Evolutionary conservation across 2,888 invertebrate species (phyloP), one percentile per base, ranked within the genome.

Genomic region (Octonoba sinensis): DNA sequence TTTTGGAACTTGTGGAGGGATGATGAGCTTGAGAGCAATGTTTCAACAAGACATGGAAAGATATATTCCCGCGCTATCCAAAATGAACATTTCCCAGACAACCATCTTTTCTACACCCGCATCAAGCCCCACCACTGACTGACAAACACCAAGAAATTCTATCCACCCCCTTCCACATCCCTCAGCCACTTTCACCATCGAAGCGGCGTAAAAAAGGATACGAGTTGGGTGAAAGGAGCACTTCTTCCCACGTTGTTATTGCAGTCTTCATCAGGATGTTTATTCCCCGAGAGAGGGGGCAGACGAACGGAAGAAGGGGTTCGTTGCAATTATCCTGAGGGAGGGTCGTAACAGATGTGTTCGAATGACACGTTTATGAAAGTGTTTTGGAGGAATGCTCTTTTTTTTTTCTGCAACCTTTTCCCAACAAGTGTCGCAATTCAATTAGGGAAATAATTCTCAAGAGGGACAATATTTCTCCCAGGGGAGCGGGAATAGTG

Each of bases 211-310:
- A 22, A 4, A 20, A 62, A 62, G 46, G 18, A 44, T 62, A n/a
- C 36, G 36, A 36, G 36, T 46, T 46, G 62, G 18, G 44, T 60
- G 36, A 13, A 27, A 36, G 27, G n/a, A 13, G 12, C 44, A 56
- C 46, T 73, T 81, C 18, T 81, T 81, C 79, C 73, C 79, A 81
- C 73, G 79, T 81, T 36, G 67, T 69, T 73, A 73, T 73, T 64
- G 60, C 73, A 73, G 57, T 67, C 79, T 62, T 73, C 79, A 73
- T 73, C 73, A 69, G 69, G 73, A 73, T 69, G 79, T 73, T 72
- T 71, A 64, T 54, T 73, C 73, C 44, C 27, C 36, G 49, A 56
- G 16, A 47, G 46, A 44, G 51, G 65, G 27, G 12, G 44, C 51
- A 57, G 66, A 64, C 57, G 57, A 4, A n/a, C 20, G 16, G 54